Evolutionary conservation across 2,797 vertebrate genomes (phyloP).

Genomic region (Melanotaenia parkinsoni): DNA sequence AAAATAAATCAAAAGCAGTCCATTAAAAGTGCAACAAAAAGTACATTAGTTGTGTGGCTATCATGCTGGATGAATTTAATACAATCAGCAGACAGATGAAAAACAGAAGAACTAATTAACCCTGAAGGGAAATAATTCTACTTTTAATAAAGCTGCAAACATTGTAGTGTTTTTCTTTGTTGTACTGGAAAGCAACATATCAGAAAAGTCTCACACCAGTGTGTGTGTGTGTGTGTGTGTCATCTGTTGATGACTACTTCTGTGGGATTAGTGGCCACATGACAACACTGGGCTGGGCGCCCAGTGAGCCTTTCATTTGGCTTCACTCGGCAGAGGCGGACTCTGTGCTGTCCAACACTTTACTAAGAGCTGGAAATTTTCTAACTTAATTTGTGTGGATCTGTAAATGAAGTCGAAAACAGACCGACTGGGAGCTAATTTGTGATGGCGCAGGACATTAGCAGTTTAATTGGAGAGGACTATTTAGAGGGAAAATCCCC

Average conservation of each 20-base stretch:
- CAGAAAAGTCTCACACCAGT: slow-evolving; percentile 6
- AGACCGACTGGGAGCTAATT: slow-evolving; percentile 20
- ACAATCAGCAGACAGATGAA: background rate
- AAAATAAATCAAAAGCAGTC: too few species aligned
- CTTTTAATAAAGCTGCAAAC: background rate
- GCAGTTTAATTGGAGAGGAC: slow-evolving; percentile 51
- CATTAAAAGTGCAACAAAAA: background rate
- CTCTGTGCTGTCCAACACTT: slow-evolving; percentile 53
- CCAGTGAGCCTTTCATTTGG: slow-evolving; percentile 71
- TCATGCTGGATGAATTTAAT: background rate
- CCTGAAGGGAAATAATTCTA: background rate
- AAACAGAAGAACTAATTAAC: background rate
- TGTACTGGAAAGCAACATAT: background rate
- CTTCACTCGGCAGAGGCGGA: slow-evolving; percentile 48
- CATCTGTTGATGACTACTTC: slow-evolving; percentile 62
- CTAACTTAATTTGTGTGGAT: slow-evolving; percentile 48
- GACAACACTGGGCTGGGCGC: slow-evolving; percentile 70
- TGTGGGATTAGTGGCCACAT: slow-evolving; percentile 78
- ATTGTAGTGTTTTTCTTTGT: background rate
- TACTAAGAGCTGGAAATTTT: slow-evolving; percentile 50
- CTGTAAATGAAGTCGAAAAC: slow-evolving; percentile 45
- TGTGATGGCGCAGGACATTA: slow-evolving; percentile 63
- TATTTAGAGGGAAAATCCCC: slow-evolving; percentile 44
- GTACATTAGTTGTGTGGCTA: background rate
- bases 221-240: slow-evolving; percentile 40